Evolutionary conservation across 2,113 vertebrate genomes (phyloP).

Genomic region (Pelecanus crispus): DNA sequence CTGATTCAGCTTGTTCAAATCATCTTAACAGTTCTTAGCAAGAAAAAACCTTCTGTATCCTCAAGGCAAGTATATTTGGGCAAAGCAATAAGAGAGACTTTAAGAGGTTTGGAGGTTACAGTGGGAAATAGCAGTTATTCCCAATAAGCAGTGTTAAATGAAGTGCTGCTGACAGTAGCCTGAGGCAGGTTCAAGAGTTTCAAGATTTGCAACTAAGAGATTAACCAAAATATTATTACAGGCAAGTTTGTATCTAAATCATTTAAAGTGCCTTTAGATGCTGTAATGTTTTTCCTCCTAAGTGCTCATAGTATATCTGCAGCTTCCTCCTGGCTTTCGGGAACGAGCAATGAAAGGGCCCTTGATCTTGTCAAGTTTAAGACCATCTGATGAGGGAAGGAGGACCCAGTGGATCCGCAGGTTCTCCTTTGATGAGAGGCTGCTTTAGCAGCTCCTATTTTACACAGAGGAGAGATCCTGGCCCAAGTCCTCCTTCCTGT

Average conservation of each 20-base stretch:
- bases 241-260: conserved; percentile 64
- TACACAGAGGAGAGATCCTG: fast-evolving
- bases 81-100: conserved; percentile 52
- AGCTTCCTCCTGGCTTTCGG: background rate
- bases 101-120: conserved; percentile 63
- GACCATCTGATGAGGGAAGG: background rate
- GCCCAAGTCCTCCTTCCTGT: background rate
- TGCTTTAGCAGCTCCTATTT: background rate
- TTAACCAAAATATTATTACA: conserved; percentile 71
- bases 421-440: background rate
- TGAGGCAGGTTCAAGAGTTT: conserved; percentile 66
- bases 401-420: background rate
- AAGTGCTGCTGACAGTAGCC: conserved; percentile 69
- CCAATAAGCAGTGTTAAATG: conserved; percentile 66
- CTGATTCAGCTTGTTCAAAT: conserved; percentile 52
- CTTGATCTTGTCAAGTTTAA: background rate
- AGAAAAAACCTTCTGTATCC: conserved; percentile 26
- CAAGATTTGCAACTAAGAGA: conserved; percentile 67
- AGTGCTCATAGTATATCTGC: background rate
- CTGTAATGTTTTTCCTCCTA: conserved; percentile 43
- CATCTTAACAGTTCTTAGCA: background rate
- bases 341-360: background rate
- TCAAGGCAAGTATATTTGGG: conserved; percentile 64
- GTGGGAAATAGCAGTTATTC: conserved; percentile 63
- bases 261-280: conserved; percentile 64